These are phyloP conservation scores for Watsonalla binaria DNA, from an alignment of 2,888 invertebrate genomes.

Conservation along the genomic window DNA sequence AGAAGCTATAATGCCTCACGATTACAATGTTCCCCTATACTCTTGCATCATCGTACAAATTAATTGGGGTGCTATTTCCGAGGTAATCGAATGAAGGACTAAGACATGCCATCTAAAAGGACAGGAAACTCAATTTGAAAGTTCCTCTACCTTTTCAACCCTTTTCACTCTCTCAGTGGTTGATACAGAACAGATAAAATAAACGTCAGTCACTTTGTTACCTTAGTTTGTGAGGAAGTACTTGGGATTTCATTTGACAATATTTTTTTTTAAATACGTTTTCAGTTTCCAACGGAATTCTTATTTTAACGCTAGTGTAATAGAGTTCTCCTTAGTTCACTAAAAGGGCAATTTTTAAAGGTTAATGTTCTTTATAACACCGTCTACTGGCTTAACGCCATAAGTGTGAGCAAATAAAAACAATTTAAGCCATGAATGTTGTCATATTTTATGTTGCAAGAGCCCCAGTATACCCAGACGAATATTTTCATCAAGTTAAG, in stretches of 20 bases:
- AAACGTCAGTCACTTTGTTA: not conserved
- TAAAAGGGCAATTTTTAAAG: not conserved
- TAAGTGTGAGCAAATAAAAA: not conserved
- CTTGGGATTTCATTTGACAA: no score
- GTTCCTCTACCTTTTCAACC: constrained; percentile 33
- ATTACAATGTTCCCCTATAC: no score
- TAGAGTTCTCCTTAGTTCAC: not conserved
- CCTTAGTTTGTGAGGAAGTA: not conserved
- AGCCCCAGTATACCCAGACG: not conserved
- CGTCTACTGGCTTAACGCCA: not conserved
- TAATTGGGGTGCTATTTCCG: no score
- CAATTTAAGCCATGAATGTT: not conserved
- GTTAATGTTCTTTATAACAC: not conserved
- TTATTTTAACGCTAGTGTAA: not conserved
- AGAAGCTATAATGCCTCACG: no score
- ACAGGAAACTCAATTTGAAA: constrained; percentile 34
- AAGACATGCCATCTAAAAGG: constrained; percentile 32
- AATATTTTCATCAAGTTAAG: not conserved
- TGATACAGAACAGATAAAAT: not conserved
- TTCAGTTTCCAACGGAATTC: no score
- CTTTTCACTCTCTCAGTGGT: constrained; percentile 12
- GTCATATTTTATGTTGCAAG: not conserved
- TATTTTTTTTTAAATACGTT: no score
- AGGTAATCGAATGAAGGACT: constrained; percentile 31
- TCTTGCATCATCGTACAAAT: no score